Evolutionary conservation across 2,797 vertebrate species (phyloP).

Genomic region (Poecilia picta): DNA sequence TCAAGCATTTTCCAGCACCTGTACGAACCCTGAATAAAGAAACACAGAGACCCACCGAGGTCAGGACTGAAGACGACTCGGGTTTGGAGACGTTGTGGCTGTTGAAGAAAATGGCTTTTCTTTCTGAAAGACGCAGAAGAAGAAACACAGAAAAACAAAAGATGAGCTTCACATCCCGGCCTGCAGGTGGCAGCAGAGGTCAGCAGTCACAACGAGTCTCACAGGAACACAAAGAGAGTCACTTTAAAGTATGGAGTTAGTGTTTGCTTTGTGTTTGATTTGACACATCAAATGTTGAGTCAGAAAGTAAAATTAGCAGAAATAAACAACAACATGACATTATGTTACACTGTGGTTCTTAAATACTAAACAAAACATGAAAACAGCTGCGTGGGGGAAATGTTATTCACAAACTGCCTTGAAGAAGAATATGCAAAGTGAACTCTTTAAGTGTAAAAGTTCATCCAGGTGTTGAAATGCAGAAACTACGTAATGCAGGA

Average conservation of each 20-base stretch:
- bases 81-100: slow-evolving; percentile 99
- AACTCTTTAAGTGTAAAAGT: not conserved
- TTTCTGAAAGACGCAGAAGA: slow-evolving; percentile 81
- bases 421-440: not conserved
- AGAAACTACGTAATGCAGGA: not conserved
- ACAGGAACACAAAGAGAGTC: not conserved
- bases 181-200: slow-evolving; percentile 72
- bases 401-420: not conserved
- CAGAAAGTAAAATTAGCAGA: not conserved
- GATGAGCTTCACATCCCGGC: slow-evolving; percentile 1
- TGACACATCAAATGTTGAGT: not conserved
- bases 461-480: not conserved
- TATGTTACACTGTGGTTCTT: not conserved
- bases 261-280: not conserved
- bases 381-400: not conserved
- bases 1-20: too few species aligned
- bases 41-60: slow-evolving; percentile 84
- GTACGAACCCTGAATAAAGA: not conserved
- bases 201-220: not conserved
- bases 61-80: slow-evolving; percentile 94
- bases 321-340: not conserved
- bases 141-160: not conserved
- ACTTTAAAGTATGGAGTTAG: not conserved
- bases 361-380: not conserved
- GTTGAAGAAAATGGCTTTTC: slow-evolving; percentile 98